Conservation (phyloP, 1,140 invertebrate genomes). For the Meloidogyne exigua region DNA sequence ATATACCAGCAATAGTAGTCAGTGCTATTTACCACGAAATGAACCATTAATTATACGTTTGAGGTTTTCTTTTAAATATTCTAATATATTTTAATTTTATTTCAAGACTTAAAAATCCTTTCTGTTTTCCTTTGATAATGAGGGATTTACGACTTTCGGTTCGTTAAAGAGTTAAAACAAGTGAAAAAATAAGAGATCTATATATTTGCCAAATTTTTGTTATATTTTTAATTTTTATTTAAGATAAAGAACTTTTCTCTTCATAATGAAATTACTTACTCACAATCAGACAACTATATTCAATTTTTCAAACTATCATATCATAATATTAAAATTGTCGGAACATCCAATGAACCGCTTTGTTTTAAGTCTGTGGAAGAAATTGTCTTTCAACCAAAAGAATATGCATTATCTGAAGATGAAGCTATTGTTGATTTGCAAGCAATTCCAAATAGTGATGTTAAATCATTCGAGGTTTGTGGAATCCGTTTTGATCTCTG, state of each 20-base stretch:
- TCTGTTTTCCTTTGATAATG: background rate
- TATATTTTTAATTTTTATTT: background rate
- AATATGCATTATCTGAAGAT: background rate
- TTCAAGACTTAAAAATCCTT: background rate
- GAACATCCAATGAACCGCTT: background rate
- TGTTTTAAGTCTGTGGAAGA: background rate
- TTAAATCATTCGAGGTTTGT: background rate
- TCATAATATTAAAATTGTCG: background rate
- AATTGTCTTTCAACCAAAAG: background rate
- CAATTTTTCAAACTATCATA: background rate
- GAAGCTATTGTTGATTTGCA: background rate
- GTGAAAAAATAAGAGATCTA: too few species aligned
- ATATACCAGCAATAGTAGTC: background rate
- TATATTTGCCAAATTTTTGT: too few species aligned
- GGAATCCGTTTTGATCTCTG: background rate
- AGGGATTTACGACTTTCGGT: background rate
- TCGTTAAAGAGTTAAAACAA: too few species aligned
- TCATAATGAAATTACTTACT: background rate
- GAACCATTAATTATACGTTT: background rate
- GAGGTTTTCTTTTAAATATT: background rate
- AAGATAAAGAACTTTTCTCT: background rate
- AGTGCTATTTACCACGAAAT: background rate
- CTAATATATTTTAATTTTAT: background rate
- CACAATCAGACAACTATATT: background rate
- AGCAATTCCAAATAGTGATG: background rate